phyloP scores from a whole-genome alignment of 2,113 vertebrate genomes.

The Holacanthus passer region DNA sequence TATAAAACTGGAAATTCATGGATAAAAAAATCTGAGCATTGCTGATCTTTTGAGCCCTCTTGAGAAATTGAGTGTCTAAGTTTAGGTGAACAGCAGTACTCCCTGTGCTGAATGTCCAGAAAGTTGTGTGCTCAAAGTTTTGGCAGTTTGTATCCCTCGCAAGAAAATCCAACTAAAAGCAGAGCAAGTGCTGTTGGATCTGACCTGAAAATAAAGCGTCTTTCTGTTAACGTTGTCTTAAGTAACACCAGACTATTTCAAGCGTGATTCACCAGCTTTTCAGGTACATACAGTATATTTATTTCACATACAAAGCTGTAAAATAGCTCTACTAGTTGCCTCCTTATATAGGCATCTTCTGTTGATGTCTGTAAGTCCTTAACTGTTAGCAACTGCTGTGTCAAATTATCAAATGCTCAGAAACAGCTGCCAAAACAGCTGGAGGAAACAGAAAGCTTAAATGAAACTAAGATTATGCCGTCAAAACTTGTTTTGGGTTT shows the following conservation, averaged over 20 bases:
- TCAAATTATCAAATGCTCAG: slow-evolving; percentile 46
- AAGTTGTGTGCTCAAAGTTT: neutral
- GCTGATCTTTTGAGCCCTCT: neutral
- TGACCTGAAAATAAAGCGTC: slow-evolving; percentile 1
- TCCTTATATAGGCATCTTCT: slow-evolving; percentile 35
- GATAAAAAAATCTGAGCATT: neutral
- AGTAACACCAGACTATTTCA: neutral
- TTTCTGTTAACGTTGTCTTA: neutral
- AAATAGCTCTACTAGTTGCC: neutral
- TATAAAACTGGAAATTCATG: no score
- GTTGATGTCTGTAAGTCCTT: neutral
- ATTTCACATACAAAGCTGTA: slow-evolving; percentile 4
- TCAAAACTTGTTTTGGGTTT: neutral
- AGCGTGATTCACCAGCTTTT: neutral
- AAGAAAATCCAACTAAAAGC: neutral
- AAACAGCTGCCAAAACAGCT: slow-evolving; percentile 71
- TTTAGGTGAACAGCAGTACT: neutral
- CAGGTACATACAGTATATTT: neutral
- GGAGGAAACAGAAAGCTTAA: slow-evolving; percentile 49
- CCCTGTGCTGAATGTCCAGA: neutral
- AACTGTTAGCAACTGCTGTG: slow-evolving; percentile 23
- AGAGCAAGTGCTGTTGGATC: neutral
- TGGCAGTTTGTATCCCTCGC: neutral
- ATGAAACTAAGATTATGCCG: slow-evolving; percentile 34
- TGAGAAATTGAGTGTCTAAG: neutral